phyloP scores from a whole-genome alignment of 2,888 invertebrate species.

The Drosophila colorata region DNA sequence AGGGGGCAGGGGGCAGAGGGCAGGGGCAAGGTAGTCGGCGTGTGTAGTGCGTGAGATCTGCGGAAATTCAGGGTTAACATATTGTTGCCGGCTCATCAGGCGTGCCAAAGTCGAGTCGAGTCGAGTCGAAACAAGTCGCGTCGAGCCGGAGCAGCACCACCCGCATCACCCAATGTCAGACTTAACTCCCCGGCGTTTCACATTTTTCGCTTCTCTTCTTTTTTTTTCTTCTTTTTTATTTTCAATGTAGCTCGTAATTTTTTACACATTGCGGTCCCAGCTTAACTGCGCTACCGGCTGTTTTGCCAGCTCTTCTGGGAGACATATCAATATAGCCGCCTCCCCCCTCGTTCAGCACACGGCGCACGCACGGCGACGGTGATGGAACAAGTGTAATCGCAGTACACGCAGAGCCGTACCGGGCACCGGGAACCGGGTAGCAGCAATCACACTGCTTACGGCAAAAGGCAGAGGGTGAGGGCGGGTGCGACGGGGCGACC shows the following conservation, averaged over 20 bases:
- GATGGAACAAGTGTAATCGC: slow-evolving; percentile 68
- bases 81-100: slow-evolving; percentile 83
- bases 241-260: slow-evolving; percentile 79
- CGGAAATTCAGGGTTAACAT: slow-evolving; percentile 82
- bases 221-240: slow-evolving; percentile 38
- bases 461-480: slow-evolving; percentile 10
- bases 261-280: slow-evolving; percentile 83
- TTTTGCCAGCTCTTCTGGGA: slow-evolving; percentile 82
- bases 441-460: slow-evolving; percentile 26
- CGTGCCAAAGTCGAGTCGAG: slow-evolving; percentile 33
- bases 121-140: not conserved
- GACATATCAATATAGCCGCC: slow-evolving; percentile 80
- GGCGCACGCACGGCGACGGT: slow-evolving; percentile 65
- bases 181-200: slow-evolving; percentile 32
- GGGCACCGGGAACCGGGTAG: slow-evolving; percentile 16
- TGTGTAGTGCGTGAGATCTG: not conserved
- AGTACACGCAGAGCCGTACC: slow-evolving; percentile 24
- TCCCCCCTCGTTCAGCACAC: slow-evolving; percentile 6
- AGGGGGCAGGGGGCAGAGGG: too few species aligned
- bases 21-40: not conserved
- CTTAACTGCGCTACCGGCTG: slow-evolving; percentile 75
- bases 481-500: slow-evolving; percentile 29
- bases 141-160: too few species aligned
- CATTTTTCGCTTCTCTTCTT: slow-evolving; percentile 29
- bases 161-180: slow-evolving; percentile 44